Conservation (phyloP, 2,888 invertebrate species). For the Dendrolimus houi region DNA sequence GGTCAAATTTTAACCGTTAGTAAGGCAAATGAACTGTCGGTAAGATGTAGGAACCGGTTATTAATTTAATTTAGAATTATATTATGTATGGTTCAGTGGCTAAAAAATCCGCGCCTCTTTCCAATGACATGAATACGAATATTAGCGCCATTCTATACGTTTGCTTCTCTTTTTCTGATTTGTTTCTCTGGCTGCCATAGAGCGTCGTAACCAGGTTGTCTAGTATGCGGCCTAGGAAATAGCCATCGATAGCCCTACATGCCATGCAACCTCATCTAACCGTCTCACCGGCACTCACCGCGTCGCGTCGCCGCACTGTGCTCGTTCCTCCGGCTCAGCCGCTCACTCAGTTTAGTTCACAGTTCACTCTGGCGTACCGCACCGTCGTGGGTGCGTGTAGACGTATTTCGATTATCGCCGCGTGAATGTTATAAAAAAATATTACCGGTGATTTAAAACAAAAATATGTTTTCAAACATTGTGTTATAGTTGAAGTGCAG, state of each 20-base stretch:
- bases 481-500: constrained; percentile 35
- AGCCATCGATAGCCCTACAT: background rate
- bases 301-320: background rate
- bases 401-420: constrained; percentile 1
- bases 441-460: constrained; percentile 40
- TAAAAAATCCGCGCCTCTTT: too few species aligned
- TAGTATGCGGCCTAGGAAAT: background rate
- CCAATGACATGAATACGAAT: too few species aligned
- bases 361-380: constrained; percentile 9
- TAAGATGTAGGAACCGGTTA: too few species aligned
- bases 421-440: constrained; percentile 1
- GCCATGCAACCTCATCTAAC: background rate
- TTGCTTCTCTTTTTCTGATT: too few species aligned
- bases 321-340: background rate
- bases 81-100: too few species aligned
- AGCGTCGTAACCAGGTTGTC: too few species aligned
- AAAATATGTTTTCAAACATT: constrained; percentile 25
- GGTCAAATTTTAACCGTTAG: too few species aligned
- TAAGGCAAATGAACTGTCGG: too few species aligned
- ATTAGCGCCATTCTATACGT: too few species aligned
- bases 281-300: background rate
- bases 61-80: too few species aligned
- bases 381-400: constrained; percentile 21
- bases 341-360: background rate
- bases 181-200: too few species aligned